Conservation (phyloP, 2,888 invertebrate genomes). For the Rhimphoctona megacephalus region DNA sequence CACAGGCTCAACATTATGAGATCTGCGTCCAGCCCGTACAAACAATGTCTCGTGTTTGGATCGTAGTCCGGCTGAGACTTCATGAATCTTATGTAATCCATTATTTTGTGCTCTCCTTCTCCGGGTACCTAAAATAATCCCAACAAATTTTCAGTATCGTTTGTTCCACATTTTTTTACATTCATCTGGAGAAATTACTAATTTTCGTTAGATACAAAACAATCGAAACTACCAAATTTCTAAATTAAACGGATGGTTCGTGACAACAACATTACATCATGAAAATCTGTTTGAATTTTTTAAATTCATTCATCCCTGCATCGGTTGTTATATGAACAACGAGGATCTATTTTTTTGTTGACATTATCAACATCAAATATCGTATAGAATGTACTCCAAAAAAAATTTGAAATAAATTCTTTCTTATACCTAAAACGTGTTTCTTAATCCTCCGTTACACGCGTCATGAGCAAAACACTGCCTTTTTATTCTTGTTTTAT, state of each 20-base stretch:
- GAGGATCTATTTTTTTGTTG: too few species aligned
- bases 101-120: conserved; percentile 99
- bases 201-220: background rate
- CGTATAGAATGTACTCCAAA: too few species aligned
- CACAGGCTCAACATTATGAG: conserved; percentile 98
- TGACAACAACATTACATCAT: too few species aligned
- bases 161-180: background rate
- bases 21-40: conserved; percentile 99
- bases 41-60: conserved; percentile 96
- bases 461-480: too few species aligned
- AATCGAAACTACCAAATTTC: background rate
- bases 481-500: too few species aligned
- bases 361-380: too few species aligned
- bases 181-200: background rate
- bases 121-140: conserved; percentile 91
- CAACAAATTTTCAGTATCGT: background rate
- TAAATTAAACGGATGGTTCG: background rate
- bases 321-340: too few species aligned
- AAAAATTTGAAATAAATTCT: too few species aligned
- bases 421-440: too few species aligned
- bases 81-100: conserved; percentile 98
- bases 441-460: too few species aligned
- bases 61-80: conserved; percentile 94
- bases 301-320: too few species aligned
- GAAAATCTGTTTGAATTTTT: too few species aligned